Conservation (phyloP, 2,888 invertebrate species). For the Lepidonotus clava region DNA sequence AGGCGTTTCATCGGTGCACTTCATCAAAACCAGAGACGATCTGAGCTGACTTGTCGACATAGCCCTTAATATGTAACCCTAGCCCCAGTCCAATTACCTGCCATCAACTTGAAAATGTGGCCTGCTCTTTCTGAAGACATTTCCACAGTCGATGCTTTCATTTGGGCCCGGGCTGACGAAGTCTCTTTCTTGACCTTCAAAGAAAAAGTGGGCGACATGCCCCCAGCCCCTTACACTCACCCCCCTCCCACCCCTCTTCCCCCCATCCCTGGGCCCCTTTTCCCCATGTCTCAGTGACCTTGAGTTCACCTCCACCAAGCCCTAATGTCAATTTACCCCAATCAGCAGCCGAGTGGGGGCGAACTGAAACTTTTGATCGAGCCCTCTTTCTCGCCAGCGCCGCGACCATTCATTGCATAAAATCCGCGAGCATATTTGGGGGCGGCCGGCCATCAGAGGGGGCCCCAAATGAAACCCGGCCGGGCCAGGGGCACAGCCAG, state of each 20-base stretch:
- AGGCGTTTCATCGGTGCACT: constrained; percentile 14
- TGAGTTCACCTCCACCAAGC: constrained; percentile 26
- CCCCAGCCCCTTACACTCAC: background rate
- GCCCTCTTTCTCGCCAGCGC: background rate
- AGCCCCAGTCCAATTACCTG: constrained; percentile 27
- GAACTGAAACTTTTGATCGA: constrained; percentile 42
- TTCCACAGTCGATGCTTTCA: background rate
- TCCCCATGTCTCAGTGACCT: constrained; percentile 20
- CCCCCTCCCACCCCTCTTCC: background rate
- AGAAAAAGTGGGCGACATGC: background rate
- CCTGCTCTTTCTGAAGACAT: background rate
- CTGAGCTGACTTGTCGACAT: constrained; percentile 5
- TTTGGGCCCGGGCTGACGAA: background rate
- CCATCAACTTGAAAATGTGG: constrained; percentile 40
- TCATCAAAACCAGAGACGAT: constrained; percentile 30
- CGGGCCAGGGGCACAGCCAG: background rate
- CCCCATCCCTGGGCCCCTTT: background rate
- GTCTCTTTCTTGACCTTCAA: constrained; percentile 19
- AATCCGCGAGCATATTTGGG: constrained; percentile 41
- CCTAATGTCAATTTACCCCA: constrained; percentile 49
- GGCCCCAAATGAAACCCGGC: constrained; percentile 24
- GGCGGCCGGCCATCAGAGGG: background rate
- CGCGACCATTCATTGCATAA: constrained; percentile 32
- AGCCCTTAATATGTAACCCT: constrained; percentile 28
- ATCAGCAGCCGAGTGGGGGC: constrained; percentile 7